These are phyloP conservation scores for Cydia amplana DNA, from an alignment of 1,140 invertebrate genomes.

Conservation along the genomic window DNA sequence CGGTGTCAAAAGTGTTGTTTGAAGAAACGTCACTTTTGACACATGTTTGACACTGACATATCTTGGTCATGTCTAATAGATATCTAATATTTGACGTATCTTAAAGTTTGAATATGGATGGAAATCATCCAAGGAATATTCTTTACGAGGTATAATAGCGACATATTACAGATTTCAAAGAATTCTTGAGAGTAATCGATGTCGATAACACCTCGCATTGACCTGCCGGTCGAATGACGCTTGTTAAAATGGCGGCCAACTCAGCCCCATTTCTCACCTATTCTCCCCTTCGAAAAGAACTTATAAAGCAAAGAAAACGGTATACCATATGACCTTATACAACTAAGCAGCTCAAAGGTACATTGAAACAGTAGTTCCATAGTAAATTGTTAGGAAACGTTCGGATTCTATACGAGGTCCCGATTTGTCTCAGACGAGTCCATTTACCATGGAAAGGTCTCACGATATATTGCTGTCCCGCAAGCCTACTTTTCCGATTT, in stretches of 20 bases:
- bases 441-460: constrained; percentile 40
- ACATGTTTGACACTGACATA: too few species aligned
- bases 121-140: not conserved
- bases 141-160: not conserved
- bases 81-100: too few species aligned
- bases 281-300: not conserved
- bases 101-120: too few species aligned
- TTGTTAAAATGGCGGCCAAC: constrained; percentile 11
- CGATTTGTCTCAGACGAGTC: constrained; percentile 40
- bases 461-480: constrained; percentile 37
- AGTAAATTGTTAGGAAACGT: constrained; percentile 33
- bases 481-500: constrained; percentile 28
- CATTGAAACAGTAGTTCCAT: constrained; percentile 14
- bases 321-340: not conserved
- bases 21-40: too few species aligned
- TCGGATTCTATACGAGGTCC: constrained; percentile 39
- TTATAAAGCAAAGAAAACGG: not conserved
- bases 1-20: too few species aligned
- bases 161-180: not conserved
- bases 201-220: constrained; percentile 14
- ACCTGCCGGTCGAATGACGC: constrained; percentile 2
- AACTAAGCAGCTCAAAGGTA: not conserved
- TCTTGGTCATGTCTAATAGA: too few species aligned
- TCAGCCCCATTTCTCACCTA: constrained; percentile 7
- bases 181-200: constrained; percentile 1